These are phyloP conservation scores for Enoplosus armatus DNA, from an alignment of 2,797 vertebrate genomes.

Conservation along the genomic window DNA sequence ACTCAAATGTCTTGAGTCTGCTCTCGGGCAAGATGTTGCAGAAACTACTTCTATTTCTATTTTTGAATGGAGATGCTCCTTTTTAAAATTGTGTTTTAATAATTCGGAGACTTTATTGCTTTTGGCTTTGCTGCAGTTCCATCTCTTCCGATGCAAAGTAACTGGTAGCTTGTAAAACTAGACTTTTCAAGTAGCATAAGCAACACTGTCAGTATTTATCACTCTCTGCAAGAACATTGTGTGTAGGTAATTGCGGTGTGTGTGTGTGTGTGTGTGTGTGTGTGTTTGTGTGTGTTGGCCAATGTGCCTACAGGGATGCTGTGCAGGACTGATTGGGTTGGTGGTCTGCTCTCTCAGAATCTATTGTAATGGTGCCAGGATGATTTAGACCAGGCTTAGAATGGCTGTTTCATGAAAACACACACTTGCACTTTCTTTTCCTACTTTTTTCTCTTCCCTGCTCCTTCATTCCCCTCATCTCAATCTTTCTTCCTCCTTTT, in stretches of 20 bases:
- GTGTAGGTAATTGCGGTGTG: constrained; percentile 4
- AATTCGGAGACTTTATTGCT: neutral
- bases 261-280: constrained; percentile 29
- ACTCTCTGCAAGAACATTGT: neutral
- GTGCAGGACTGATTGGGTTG: constrained; percentile 42
- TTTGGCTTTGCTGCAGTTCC: neutral
- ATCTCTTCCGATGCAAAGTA: neutral
- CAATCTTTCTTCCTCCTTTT: neutral
- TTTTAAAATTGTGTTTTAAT: neutral
- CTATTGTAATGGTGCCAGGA: constrained; percentile 51
- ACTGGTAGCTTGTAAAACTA: constrained; percentile 5
- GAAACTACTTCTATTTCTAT: neutral
- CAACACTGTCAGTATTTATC: constrained; percentile 3
- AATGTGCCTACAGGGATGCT: constrained; percentile 27
- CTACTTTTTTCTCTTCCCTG: neutral
- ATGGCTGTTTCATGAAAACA: constrained; percentile 40
- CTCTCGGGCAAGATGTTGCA: neutral
- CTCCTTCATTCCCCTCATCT: neutral
- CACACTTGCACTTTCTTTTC: constrained; percentile 2
- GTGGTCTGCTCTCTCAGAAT: constrained; percentile 34
- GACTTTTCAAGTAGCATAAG: neutral
- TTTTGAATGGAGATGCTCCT: neutral
- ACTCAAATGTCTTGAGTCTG: neutral
- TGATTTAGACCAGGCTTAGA: constrained; percentile 54
- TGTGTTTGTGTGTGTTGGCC: constrained; percentile 3